Evolutionary conservation across 2,888 invertebrate species (phyloP).

Genomic region (Sinotaia quadrata): DNA sequence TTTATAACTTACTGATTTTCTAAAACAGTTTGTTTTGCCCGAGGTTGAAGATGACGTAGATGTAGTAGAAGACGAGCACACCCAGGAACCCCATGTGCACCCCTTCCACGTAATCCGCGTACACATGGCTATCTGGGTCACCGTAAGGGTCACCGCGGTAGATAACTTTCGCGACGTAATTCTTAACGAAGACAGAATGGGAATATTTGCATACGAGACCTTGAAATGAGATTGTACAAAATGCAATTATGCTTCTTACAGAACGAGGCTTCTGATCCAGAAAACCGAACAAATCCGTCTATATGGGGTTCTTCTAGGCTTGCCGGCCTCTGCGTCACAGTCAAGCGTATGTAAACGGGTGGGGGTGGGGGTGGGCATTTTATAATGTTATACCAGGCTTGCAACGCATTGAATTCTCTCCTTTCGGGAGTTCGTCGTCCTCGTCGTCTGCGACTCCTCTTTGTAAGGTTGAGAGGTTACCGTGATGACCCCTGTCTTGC

Average conservation of each 20-base stretch:
- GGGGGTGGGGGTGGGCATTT: too few relatives aligned
- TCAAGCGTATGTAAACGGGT: too few relatives aligned
- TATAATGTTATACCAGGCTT: too few relatives aligned
- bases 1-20: constrained; percentile 13
- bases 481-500: background rate
- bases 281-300: too few relatives aligned
- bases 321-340: too few relatives aligned
- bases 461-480: background rate
- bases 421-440: background rate
- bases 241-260: too few relatives aligned
- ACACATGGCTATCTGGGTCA: background rate
- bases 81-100: constrained; percentile 20
- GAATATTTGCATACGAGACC: constrained; percentile 12
- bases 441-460: too few relatives aligned
- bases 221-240: constrained; percentile 11
- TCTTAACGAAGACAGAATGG: constrained; percentile 19
- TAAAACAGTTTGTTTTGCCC: constrained; percentile 8
- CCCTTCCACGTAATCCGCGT: constrained; percentile 12
- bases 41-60: constrained; percentile 18
- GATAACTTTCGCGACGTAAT: constrained; percentile 21
- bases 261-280: too few relatives aligned
- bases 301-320: too few relatives aligned
- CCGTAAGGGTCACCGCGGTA: constrained; percentile 13
- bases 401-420: background rate
- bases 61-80: constrained; percentile 18